Conservation (phyloP, 2,888 invertebrate species). For the Pyrocoelia pectoralis region DNA sequence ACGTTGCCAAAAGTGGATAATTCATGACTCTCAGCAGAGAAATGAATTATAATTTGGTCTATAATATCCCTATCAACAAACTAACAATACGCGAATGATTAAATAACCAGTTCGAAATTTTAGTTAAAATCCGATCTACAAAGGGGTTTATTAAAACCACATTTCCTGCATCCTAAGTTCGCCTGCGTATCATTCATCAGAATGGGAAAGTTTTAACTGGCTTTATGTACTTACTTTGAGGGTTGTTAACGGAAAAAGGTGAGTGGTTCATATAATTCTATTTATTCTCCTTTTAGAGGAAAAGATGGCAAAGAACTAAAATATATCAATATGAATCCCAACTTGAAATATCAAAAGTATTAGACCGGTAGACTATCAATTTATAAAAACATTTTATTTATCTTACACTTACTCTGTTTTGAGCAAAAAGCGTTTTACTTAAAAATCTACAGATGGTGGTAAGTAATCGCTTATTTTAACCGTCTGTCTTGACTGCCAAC, state of each 20-base stretch:
- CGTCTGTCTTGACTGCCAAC: constrained; percentile 54
- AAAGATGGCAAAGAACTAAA: background rate
- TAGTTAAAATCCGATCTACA: constrained; percentile 26
- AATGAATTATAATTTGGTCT: constrained; percentile 15
- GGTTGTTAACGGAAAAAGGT: background rate
- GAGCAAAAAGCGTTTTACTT: constrained; percentile 52
- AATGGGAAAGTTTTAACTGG: constrained; percentile 42
- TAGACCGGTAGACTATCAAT: background rate
- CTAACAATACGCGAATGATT: constrained; percentile 31
- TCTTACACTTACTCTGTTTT: constrained; percentile 49
- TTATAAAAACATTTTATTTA: constrained; percentile 40
- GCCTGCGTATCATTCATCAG: constrained; percentile 26
- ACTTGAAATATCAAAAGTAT: background rate
- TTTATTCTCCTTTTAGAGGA: background rate
- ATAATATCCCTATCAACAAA: constrained; percentile 19
- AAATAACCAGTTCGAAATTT: constrained; percentile 38
- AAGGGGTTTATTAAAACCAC: constrained; percentile 38
- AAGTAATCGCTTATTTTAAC: constrained; percentile 55
- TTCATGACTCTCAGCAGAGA: constrained; percentile 34
- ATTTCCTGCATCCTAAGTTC: constrained; percentile 37
- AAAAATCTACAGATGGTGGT: constrained; percentile 53
- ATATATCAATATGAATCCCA: background rate
- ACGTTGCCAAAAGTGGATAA: constrained; percentile 39
- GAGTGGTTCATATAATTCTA: constrained; percentile 3
- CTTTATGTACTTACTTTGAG: constrained; percentile 29